Evolutionary conservation across 2,888 invertebrate genomes (phyloP), one percentile per base, ranked within the genome.

Genomic region (Polymixis flavicincta): DNA sequence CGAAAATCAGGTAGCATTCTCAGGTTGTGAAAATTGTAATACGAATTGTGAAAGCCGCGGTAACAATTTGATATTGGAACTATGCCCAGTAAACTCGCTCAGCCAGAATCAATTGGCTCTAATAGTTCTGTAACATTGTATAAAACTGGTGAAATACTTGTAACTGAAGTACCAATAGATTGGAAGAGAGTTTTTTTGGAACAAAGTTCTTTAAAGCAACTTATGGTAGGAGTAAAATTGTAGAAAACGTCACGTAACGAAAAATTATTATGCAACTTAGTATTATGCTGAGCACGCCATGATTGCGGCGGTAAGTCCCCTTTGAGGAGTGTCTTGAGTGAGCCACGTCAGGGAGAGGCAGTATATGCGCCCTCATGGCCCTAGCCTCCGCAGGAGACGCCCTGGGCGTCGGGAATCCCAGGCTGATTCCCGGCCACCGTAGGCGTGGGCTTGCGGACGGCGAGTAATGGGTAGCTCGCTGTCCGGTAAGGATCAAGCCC

Each of bases 41-140:
- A 57, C n/a, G 61, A 55, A 37, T 64, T 32, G 52, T 42, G 67
- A 78, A 67, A 67, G 42, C 64, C 75, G 3, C 17, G 25, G 57
- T 42, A 81, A 75, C 57, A 75, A 81, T 81, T 68, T 54, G 19
- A 76, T 50, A 50, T 82, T 79, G 78, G 76, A 79, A 79, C 76
- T 50, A 68, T 81, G 78, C 78, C 82, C 76, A 76, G 63, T 65
- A 48, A 64, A 64, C 59, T 68, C 64, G 42, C 63, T 81, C 55
- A 55, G 37, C 42, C 37, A 52, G 57, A 81, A 81, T 68, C 82
- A 79, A 76, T 79, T 79, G 76, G 25, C 57, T 42, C 32, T 68
- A 68, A 76, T 50, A 68, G 55, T 57, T 50, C 11, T 32, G 68
- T 57, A 17, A 81, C 57, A 82, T 59, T 66, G 25, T 60, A 28